phyloP scores from a whole-genome alignment of 92 coral and sea anemone species.

The Parazoanthus swiftii region DNA sequence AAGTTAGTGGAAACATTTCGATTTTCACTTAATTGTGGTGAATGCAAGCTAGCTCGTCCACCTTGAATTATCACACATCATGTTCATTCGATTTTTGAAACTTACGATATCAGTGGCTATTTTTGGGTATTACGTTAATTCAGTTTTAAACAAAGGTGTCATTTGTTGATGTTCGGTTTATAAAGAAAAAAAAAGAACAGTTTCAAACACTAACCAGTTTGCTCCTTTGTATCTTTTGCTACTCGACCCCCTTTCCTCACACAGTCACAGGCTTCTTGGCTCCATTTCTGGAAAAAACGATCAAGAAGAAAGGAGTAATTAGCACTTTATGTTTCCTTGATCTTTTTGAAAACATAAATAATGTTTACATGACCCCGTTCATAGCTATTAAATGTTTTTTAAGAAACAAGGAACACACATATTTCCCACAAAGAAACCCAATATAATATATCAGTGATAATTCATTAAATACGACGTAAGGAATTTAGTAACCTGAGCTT shows the following conservation, averaged over 20 bases:
- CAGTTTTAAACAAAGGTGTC: not conserved
- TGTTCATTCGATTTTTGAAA: not conserved
- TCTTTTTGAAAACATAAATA: not conserved
- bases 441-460: too few relatives aligned
- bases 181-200: too few relatives aligned
- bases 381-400: too few relatives aligned
- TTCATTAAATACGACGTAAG: not conserved
- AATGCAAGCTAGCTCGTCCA: not conserved
- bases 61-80: not conserved
- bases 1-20: not conserved
- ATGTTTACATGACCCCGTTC: not conserved
- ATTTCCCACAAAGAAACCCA: too few relatives aligned
- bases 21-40: too few relatives aligned
- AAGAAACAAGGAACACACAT: too few relatives aligned
- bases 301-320: not conserved
- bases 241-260: slow-evolving; percentile 22
- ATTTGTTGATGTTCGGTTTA: too few relatives aligned
- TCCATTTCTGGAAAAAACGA: slow-evolving; percentile 52
- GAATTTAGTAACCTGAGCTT: too few relatives aligned
- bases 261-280: slow-evolving; percentile 48
- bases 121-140: not conserved
- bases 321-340: slow-evolving; percentile 6
- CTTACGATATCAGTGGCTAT: not conserved
- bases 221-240: not conserved
- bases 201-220: not conserved